phyloP scores from a whole-genome alignment of 1,140 invertebrate genomes.

The Gonatopus flavifemur region DNA sequence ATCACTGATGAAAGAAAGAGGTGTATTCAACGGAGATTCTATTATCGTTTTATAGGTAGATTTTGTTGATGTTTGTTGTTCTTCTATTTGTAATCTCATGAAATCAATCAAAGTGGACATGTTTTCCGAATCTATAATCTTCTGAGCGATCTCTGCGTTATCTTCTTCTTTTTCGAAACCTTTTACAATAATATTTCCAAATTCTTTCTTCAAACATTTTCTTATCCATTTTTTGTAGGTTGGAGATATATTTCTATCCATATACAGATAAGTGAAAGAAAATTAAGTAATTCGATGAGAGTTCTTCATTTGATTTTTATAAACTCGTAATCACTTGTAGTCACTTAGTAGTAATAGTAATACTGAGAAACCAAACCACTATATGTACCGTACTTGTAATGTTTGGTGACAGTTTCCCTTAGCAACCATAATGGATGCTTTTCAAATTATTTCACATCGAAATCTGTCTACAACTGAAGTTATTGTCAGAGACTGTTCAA shows the following conservation, averaged over 20 bases:
- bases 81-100: conserved; percentile 29
- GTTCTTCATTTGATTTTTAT: too few relatives aligned
- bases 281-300: not conserved
- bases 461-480: too few relatives aligned
- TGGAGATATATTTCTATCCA: conserved; percentile 38
- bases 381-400: too few relatives aligned
- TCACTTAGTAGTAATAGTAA: too few relatives aligned
- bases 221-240: conserved; percentile 44
- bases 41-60: conserved; percentile 10
- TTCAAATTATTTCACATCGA: too few relatives aligned
- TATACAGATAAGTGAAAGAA: conserved; percentile 13
- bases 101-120: conserved; percentile 36
- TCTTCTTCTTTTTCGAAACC: conserved; percentile 33
- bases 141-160: conserved; percentile 31
- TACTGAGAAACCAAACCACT: too few relatives aligned
- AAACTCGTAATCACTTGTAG: too few relatives aligned
- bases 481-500: too few relatives aligned
- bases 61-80: conserved; percentile 25
- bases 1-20: conserved; percentile 39
- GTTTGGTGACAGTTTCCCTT: too few relatives aligned
- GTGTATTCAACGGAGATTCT: conserved; percentile 30
- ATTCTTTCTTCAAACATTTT: conserved; percentile 44
- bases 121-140: conserved; percentile 42
- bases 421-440: too few relatives aligned
- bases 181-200: conserved; percentile 35